These are phyloP conservation scores for Epizoanthus illoricatus DNA, from an alignment of 92 coral and sea anemone genomes.

Conservation along the genomic window DNA sequence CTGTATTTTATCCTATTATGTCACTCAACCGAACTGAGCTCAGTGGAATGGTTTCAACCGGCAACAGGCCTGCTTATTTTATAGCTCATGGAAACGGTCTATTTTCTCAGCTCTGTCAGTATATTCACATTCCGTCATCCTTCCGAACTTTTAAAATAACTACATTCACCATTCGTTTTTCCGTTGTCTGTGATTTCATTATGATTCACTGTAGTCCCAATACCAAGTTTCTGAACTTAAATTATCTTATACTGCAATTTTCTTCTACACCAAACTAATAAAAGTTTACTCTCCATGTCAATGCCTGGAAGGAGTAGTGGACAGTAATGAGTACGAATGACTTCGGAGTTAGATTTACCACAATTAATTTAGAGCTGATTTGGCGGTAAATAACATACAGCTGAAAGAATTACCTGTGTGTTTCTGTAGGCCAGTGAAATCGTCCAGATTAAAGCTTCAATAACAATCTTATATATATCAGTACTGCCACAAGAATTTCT, in stretches of 20 bases:
- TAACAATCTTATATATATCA: not conserved
- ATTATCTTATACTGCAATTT: not conserved
- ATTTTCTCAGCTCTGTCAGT: too few species aligned
- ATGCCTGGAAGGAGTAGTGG: not conserved
- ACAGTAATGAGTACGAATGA: not conserved
- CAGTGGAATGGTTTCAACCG: too few species aligned
- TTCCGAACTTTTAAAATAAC: too few species aligned
- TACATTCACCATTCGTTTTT: not conserved
- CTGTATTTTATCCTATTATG: too few species aligned
- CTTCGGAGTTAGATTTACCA: too few species aligned
- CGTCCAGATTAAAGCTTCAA: not conserved
- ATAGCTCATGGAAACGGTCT: too few species aligned
- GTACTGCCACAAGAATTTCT: not conserved
- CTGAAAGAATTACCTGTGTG: not conserved
- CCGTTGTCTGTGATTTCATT: too few species aligned
- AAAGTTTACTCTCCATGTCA: not conserved
- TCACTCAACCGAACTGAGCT: too few species aligned
- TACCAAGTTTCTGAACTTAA: not conserved
- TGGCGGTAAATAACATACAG: not conserved
- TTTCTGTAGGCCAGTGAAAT: not conserved
- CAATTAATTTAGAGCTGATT: not conserved
- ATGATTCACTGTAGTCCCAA: too few species aligned
- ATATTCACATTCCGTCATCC: too few species aligned
- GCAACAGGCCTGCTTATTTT: too few species aligned
- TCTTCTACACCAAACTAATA: not conserved